Evolutionary conservation across 2,888 invertebrate species (phyloP), one percentile per base, ranked within the genome.

Genomic region (Drosophila eohydei): DNA sequence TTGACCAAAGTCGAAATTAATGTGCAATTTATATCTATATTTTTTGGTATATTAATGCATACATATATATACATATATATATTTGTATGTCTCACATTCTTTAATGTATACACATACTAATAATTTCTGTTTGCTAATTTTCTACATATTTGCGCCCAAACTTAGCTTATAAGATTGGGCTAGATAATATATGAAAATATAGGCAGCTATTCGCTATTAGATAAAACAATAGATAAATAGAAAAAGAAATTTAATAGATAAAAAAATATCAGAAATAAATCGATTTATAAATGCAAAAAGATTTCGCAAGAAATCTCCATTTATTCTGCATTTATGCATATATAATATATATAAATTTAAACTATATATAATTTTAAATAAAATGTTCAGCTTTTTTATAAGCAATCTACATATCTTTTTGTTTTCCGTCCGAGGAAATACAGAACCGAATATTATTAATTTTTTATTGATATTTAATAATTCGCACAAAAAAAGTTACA

Each of bases 1-100:
- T 30, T 38, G 43, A 40, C 66, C 58, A 58, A 69, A 69, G n/a
- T 54, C 58, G 58, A 40, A 52, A 9, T 66, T 66, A 55, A 66
- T 66, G 66, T 66, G 44, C 62, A 62, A 38, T 61, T 16, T 38
- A 61, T 38, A 16, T 50, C 32, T 48, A 41, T 14, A 34, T 16
- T 43, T 44, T 40, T 63, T 48, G 30, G 46, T 32, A 11, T 34
- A 16, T 21, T 21, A 36, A 43, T 43, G 21, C 8, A 50, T 34
- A 11, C 2, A 21, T 21, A 26, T 26, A 21, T 21, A 21, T 21
- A 21, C 1, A 21, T 1, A 21, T 8, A 34, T 34, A 34, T 14
- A 30, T 28, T 1, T 2, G 9, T n/a, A n/a, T 48, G 5, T n/a
- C 9, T 50, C 5, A 16, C 5, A 32, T 16, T 50, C 9, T 30